A percentile compares a stretch with the other conserved stretches of the same genome.
Evolutionary conservation across 2,797 vertebrate genomes (phyloP).

Genomic region (Gephyroberyx darwinii): DNA sequence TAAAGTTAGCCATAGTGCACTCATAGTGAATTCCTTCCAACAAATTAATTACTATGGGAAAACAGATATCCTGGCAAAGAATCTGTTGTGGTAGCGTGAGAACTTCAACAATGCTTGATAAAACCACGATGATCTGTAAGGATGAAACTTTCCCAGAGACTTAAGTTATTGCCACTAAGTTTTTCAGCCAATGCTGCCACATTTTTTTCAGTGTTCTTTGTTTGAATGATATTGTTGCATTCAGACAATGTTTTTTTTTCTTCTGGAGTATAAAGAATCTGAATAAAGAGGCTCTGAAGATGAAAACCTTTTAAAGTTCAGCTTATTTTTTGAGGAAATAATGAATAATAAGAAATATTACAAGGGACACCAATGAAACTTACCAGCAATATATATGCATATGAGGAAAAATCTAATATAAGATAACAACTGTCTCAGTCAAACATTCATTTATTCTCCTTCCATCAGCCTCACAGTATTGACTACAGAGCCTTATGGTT

Average conservation of each 20-base stretch:
- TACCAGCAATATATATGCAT: constrained; percentile 65
- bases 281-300: constrained; percentile 31
- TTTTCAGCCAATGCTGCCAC: constrained; percentile 11
- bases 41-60: constrained; percentile 19
- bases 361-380: constrained; percentile 39
- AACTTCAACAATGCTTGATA: constrained; percentile 30
- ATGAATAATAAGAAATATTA: constrained; percentile 43
- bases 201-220: constrained; percentile 5
- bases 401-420: constrained; percentile 68
- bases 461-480: constrained; percentile 48
- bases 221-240: constrained; percentile 22
- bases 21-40: constrained; percentile 26
- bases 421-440: constrained; percentile 57
- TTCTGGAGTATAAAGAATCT: constrained; percentile 18
- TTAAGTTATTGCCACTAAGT: constrained; percentile 11
- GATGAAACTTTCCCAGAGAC: constrained; percentile 14
- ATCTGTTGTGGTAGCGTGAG: background rate
- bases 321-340: constrained; percentile 34
- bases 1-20: background rate
- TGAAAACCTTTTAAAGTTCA: constrained; percentile 34
- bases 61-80: background rate
- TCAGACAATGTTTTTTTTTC: background rate
- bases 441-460: constrained; percentile 51
- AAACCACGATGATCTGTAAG: constrained; percentile 38
- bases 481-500: constrained; percentile 58